Evolutionary conservation across 1,140 invertebrate species (phyloP), one percentile per base, ranked within the genome.

Genomic region (Aphelinus atriplicis): DNA sequence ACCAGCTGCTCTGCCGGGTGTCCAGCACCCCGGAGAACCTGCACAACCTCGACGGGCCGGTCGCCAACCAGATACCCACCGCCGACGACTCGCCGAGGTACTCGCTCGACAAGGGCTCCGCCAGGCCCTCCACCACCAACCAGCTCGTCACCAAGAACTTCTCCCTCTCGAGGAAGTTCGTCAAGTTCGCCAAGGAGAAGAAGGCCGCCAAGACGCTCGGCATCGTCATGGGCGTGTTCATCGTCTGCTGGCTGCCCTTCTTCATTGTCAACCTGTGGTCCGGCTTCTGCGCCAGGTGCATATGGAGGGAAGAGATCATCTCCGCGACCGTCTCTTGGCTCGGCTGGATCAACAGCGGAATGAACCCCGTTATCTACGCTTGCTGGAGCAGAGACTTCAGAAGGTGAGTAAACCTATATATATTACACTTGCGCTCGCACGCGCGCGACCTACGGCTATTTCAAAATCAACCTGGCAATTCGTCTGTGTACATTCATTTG

Each of bases 201-300:
- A 99, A 98, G 84, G 97, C 97, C 3, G 96, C 96, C 1, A 97
- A 98, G 82, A 98, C 96, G 1, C 87, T 98, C 70, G 96, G 96
- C 53, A 97, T 98, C 80, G 95, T 96, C 70, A 97, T 97, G 94
- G 98, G 98, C n/a, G 97, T 98, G 51, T 99, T 99, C 86, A 97
- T 99, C 81, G 91, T 98, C 65, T 99, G 97, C 84, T 98, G 97
- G 97, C 89, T 98, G 77, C 98, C 98, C 53, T 99, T 99, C 88
- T 99, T 99, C 87, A 95, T 98, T 60, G 94, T 98, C 70, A 99
- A 99, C 86, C 90, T 97, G 73, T 85, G 98, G 79, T 95, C 95
- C 6, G 97, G 96, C 1, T 93, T 98, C 81, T 98, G 97, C 86
- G 90, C 92, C 48, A 90, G 93, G 77, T 97, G 96, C 85, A 94